Evolutionary conservation across 1,140 invertebrate genomes (phyloP).

Genomic region (Macrotrachela quadricornifera): DNA sequence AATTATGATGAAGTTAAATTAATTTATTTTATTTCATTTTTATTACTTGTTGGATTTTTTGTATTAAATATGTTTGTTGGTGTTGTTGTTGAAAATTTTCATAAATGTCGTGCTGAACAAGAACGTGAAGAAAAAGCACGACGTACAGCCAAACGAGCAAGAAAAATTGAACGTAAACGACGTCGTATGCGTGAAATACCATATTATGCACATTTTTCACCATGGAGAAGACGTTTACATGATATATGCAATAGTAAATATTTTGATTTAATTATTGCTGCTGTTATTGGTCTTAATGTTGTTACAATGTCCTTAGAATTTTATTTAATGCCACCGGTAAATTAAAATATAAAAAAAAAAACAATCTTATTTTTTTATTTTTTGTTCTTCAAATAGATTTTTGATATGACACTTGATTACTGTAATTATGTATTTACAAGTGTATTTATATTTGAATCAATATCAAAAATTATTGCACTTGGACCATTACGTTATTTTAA

Average conservation of each 20-base stretch:
- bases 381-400: slow-evolving; percentile 46
- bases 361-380: slow-evolving; percentile 11
- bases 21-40: slow-evolving; percentile 95
- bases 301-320: slow-evolving; percentile 99
- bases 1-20: slow-evolving; percentile 97
- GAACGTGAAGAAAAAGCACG: slow-evolving; percentile 91
- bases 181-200: slow-evolving; percentile 81
- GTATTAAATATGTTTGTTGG: slow-evolving; percentile 99
- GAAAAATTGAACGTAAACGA: slow-evolving; percentile 84
- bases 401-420: slow-evolving; percentile 80
- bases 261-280: slow-evolving; percentile 96
- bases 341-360: not conserved
- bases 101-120: slow-evolving; percentile 90
- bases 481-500: slow-evolving; percentile 73
- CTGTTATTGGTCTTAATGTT: slow-evolving; percentile 92
- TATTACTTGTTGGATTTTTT: slow-evolving; percentile 92
- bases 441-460: slow-evolving; percentile 90
- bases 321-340: slow-evolving; percentile 79
- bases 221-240: slow-evolving; percentile 64
- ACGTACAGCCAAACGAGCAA: slow-evolving; percentile 67
- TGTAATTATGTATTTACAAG: slow-evolving; percentile 99
- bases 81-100: slow-evolving; percentile 98
- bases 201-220: slow-evolving; percentile 78
- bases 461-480: slow-evolving; percentile 81
- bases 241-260: slow-evolving; percentile 95